Percentiles rank a stretch among this genome's conserved stretches.
These are phyloP conservation scores for Venturia canescens DNA, from an alignment of 1,140 invertebrate species.

Conservation along the genomic window DNA sequence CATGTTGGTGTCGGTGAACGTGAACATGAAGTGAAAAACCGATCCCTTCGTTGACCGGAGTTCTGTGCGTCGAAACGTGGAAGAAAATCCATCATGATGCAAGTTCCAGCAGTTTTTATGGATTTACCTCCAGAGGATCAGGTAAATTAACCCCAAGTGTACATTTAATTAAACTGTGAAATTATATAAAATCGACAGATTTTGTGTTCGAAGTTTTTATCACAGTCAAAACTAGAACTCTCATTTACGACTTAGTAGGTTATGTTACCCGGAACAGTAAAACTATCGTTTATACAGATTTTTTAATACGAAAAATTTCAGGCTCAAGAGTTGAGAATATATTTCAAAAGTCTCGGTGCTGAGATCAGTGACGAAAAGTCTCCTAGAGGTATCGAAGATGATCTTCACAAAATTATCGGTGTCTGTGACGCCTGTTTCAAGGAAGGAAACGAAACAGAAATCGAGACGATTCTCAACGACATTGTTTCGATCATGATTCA, in stretches of 20 bases:
- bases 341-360: constrained; percentile 93
- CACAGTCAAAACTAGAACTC: not conserved
- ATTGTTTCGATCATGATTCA: constrained; percentile 96
- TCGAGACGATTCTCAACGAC: constrained; percentile 90
- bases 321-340: constrained; percentile 92
- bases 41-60: constrained; percentile 30
- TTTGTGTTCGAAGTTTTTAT: not conserved
- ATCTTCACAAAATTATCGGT: constrained; percentile 95
- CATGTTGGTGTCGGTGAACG: too few species aligned
- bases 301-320: constrained; percentile 70
- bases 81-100: constrained; percentile 77
- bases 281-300: not conserved
- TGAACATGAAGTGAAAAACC: constrained; percentile 17
- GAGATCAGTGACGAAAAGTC: constrained; percentile 95
- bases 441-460: constrained; percentile 87
- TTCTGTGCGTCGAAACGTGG: constrained; percentile 52
- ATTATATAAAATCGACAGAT: constrained; percentile 6
- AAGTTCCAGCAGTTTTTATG: constrained; percentile 88
- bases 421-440: constrained; percentile 95
- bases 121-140: constrained; percentile 88
- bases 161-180: constrained; percentile 45
- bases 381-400: constrained; percentile 93
- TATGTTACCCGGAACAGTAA: not conserved
- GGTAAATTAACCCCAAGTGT: constrained; percentile 74
- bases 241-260: not conserved